Evolutionary conservation across 2,113 vertebrate genomes (phyloP).

Genomic region (Planiliza haematocheilus): DNA sequence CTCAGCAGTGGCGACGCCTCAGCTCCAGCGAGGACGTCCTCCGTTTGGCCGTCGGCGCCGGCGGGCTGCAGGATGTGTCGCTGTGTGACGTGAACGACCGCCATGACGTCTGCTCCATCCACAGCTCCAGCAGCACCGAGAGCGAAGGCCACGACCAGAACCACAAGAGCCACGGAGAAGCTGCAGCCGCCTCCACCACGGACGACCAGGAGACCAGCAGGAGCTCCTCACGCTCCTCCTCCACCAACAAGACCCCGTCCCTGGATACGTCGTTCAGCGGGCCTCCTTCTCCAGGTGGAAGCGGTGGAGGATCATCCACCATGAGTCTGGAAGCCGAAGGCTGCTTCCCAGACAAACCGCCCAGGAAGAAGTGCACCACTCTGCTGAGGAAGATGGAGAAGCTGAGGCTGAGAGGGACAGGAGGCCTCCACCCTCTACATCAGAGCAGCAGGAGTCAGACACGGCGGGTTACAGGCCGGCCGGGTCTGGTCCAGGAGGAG

Average conservation of each 20-base stretch:
- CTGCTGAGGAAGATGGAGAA: conserved; percentile 90
- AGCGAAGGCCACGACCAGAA: conserved; percentile 74
- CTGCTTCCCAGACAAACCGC: conserved; percentile 77
- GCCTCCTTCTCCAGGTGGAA: conserved; percentile 70
- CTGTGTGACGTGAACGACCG: conserved; percentile 79
- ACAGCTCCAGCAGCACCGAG: conserved; percentile 87
- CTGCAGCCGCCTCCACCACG: background rate
- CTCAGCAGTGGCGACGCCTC: conserved; percentile 83
- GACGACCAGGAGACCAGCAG: conserved; percentile 79
- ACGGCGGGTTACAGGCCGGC: conserved; percentile 74
- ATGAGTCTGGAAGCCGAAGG: conserved; percentile 45
- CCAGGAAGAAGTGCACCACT: conserved; percentile 80
- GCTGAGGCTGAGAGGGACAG: conserved; percentile 80
- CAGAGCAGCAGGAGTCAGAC: conserved; percentile 31
- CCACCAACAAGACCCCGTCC: conserved; percentile 63
- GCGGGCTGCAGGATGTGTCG: conserved; percentile 26
- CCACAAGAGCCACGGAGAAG: background rate
- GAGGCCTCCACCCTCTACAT: conserved; percentile 47
- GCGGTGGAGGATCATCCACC: conserved; percentile 60
- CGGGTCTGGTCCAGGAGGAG: conserved; percentile 81
- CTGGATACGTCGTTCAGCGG: conserved; percentile 77
- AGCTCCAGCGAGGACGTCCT: conserved; percentile 53
- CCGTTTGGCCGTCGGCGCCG: conserved; percentile 48
- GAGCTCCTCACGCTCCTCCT: conserved; percentile 84
- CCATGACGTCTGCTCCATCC: conserved; percentile 82